Base-by-base conservation (phyloP, 1,140 invertebrate genomes). In the Alviniconcha marisindica region DNA sequence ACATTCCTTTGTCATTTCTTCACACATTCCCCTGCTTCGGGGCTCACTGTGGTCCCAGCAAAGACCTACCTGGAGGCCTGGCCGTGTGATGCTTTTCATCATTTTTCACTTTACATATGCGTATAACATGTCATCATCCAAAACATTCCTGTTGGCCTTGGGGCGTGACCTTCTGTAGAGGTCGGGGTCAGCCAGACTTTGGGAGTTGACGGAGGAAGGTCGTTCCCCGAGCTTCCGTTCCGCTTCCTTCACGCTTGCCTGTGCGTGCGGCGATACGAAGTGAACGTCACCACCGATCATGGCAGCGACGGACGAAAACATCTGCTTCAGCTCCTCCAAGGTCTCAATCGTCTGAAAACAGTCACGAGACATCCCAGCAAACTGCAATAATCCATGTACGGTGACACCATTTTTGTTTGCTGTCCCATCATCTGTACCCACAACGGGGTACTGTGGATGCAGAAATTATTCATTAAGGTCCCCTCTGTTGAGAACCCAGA, bases 251-350 rank as follows among this genome's bases (percentile, higher is more conserved):
- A 89, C 81, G 18, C 36, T 74, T 28, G 76, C 48, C 56, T 85
- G 77, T 15, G 84, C 89, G 40, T 86, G 56, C 12, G 85, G 83
- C 73, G 86, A 80, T 36, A 63, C 56, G 24, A 31, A 44, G 77
- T 87, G 83, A 18, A 90, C 85, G 76, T 90, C 89, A 18, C 81
- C 85, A 44, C 88, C 77, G 14, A 88, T 31, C 5, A 83, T 90
- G 77, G 88, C 88, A 51, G 87, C 83, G 15, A 90, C 80, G n/a
- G 79, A 81, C n/a, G 73, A 51, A 44, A 90, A 76, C 79, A 90
- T 90, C 40, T 89, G 86, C 38, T 84, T 84, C 28, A 90, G 82
- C 84, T 90, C 87, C 76, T 91, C 89, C n/a, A 91, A 77, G n/a
- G 81, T 38, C 36, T 81, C 85, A 3, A 90, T 81, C 28, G 88